Conservation (phyloP, 2,797 vertebrate species). For the Platyrinchus mystaceus region DNA sequence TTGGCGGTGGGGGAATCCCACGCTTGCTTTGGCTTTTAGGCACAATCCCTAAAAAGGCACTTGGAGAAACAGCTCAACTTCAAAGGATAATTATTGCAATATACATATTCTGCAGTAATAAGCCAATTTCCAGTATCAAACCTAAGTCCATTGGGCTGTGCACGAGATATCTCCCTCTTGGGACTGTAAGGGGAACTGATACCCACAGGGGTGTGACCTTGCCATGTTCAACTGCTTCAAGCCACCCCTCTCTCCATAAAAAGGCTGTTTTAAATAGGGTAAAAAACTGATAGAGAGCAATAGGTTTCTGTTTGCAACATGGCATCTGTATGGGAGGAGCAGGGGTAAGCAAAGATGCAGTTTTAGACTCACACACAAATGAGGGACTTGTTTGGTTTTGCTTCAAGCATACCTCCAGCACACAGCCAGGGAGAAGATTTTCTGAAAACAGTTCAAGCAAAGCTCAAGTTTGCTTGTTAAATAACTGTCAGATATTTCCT, state of each 20-base stretch:
- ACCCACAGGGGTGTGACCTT: neutral
- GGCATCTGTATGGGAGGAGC: neutral
- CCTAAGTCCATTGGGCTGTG: neutral
- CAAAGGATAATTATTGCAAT: neutral
- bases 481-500: neutral
- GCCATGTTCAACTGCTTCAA: neutral
- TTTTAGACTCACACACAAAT: neutral
- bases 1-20: neutral
- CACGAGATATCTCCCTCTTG: fast-evolving
- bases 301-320: neutral
- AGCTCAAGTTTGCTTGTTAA: neutral
- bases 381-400: neutral
- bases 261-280: neutral
- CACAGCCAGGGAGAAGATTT: neutral
- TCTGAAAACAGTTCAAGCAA: neutral
- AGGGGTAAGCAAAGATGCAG: fast-evolving
- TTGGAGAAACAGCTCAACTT: neutral
- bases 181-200: too few species aligned
- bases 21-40: neutral
- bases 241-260: neutral
- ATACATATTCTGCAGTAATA: neutral
- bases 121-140: neutral
- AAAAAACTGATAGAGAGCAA: neutral
- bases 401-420: neutral
- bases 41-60: neutral